Base-by-base conservation (phyloP, 2,888 invertebrate genomes). In the Dascillus cervinus region DNA sequence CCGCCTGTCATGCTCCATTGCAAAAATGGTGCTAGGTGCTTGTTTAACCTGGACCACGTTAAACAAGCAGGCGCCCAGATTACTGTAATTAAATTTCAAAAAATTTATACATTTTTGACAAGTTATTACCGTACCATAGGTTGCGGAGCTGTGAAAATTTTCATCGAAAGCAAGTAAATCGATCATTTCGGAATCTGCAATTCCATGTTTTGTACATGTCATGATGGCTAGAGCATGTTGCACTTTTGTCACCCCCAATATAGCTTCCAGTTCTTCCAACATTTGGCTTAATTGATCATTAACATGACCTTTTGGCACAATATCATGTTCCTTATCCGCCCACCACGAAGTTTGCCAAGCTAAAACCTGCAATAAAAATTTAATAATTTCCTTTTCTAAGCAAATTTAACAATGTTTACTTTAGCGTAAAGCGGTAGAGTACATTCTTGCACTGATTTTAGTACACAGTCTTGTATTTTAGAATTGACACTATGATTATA, bases 181-280 rank as follows among this genome's bases (percentile, higher is more conserved):
- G 50, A 84, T 65, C 60, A 86, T 80, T 67, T 91, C 90, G 3
- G 82, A 81, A 53, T 86, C 85, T 11, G 82, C 79, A 24, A 90
- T 69, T 2, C 90, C 90, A 55, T 82, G 75, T 31, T 83, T 74
- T 4, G 87, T 75, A 2, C 82, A 79, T 1, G 82, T 76, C 34
- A 89, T 66, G 37, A 87, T 71, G 2, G 85, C 77, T 19, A 89
- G 65, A 29, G 85, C 76, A 28, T 72, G 69, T 53, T 74, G 73
- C 9, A 82, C 79, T 40, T 77, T 71, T 13, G 75, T 75, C 20
- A 69, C 67, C 1, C 81, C 81, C 25, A 85, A 67, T 27, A 81
- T 77, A 1, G 71, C 70, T 59, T 82, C 82, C 13, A 80, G 66
- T 37, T 77, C 75, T 30, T 82, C 77, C 34, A 89, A 66, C 59